Evolutionary conservation across 2,888 invertebrate genomes (phyloP), one percentile per base, ranked within the genome.

Genomic region (Orchesella flavescens): DNA sequence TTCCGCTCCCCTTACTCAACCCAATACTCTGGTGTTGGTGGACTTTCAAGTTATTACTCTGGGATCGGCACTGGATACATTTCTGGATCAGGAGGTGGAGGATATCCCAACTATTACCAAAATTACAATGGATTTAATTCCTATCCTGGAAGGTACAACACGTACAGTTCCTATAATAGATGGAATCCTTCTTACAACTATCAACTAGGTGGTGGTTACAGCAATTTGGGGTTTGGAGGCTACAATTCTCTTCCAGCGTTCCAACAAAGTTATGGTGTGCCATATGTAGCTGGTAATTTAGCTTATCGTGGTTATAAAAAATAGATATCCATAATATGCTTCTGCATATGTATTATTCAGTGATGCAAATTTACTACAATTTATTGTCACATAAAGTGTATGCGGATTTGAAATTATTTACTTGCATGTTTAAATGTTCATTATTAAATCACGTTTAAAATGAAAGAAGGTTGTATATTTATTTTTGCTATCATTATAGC

Each of bases 181-280:
- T 83, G 71, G 57, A 83, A 61, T 63, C 73, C 66, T 19, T 69
- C 63, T 15, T 57, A 55, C 10, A 15, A 44, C 21, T 49, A 44
- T n/a, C 57, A 43, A n/a, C 15, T 24, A 19, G 73, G 66, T n/a
- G 65, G 65, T 15, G 73, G 65, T 7, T 49, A 72, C 23, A 75
- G 24, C 46, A 66, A n/a, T 17, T 1, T 66, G 24, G 69, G 69
- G 5, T 46, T 69, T 19, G 69, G 69, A 12, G 71, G 68, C 17
- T 21, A 24, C 5, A 49, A 63, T 43, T 17, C n/a, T 4, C n/a
- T 46, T 63, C n/a, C 53, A 43, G 57, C 44, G 10, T 77, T 77
- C 23, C 44, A 59, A 13, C 77, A 77, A 19, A 43, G 68, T 12
- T 77, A 68, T 24, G 24, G 24, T 23, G 2, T 3, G 19, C 68